Percentiles rank a stretch among this genome's conserved stretches.
phyloP scores from a whole-genome alignment of 2,113 vertebrate species.

The Nannospalax galili region DNA sequence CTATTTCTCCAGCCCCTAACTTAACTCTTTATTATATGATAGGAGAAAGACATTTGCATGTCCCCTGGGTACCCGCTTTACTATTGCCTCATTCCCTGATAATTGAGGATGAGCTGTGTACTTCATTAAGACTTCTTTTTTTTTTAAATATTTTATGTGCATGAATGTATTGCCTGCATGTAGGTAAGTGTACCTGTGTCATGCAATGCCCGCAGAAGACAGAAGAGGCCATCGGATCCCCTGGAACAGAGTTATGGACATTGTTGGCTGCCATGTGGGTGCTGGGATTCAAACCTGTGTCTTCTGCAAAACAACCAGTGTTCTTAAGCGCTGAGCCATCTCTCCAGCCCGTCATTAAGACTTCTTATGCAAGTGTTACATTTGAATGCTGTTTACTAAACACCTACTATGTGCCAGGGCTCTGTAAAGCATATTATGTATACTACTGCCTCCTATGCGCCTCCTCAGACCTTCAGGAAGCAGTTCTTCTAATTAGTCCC shows the following conservation, averaged over 20 bases:
- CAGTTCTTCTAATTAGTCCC: neutral
- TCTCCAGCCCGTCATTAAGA: neutral
- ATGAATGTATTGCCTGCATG: no score
- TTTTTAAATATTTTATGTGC: no score
- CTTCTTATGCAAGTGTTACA: neutral
- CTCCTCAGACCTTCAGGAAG: neutral
- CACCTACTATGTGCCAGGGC: neutral
- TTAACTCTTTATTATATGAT: neutral
- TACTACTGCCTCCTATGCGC: neutral
- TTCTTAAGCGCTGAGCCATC: no score
- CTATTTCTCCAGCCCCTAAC: no score
- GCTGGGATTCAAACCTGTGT: no score
- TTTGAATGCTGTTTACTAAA: neutral
- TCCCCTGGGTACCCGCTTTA: neutral
- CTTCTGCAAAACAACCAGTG: no score
- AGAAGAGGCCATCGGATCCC: no score
- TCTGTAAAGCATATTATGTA: neutral
- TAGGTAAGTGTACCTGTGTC: no score
- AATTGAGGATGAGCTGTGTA: neutral
- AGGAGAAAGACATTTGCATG: neutral
- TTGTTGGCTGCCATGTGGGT: no score
- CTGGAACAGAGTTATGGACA: no score
- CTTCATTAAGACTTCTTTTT: neutral
- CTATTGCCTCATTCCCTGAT: neutral
- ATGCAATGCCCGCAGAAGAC: no score